Percentiles rank a stretch among this genome's conserved stretches.
These are phyloP conservation scores for Tetranychus piercei DNA, from an alignment of 2,888 invertebrate genomes.

Conservation along the genomic window DNA sequence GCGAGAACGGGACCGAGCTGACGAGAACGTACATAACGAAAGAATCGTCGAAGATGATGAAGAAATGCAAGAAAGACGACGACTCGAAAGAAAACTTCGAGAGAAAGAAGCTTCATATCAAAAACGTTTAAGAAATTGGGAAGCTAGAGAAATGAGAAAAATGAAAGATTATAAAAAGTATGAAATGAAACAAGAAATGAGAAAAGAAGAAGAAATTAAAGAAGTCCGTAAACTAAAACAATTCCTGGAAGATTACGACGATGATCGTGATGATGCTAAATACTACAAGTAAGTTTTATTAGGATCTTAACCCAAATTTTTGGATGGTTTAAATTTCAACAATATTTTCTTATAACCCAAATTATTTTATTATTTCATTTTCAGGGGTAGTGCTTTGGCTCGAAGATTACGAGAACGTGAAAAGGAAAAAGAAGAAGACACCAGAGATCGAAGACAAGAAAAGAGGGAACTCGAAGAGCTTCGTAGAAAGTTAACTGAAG, in stretches of 20 bases:
- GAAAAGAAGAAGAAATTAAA: constrained; percentile 62
- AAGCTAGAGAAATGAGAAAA: constrained; percentile 68
- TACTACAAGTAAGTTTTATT: constrained; percentile 48
- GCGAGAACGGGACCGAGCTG: constrained; percentile 30
- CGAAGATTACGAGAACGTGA: constrained; percentile 76
- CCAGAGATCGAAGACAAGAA: constrained; percentile 70
- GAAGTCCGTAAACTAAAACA: constrained; percentile 87
- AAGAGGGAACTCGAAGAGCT: constrained; percentile 70
- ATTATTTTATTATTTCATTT: constrained; percentile 19
- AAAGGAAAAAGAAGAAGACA: constrained; percentile 77
- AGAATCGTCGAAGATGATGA: constrained; percentile 37
- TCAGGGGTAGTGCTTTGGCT: constrained; percentile 63
- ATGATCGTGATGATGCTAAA: constrained; percentile 87
- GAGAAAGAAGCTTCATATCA: constrained; percentile 95
- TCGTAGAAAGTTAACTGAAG: constrained; percentile 46
- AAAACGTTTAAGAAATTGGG: constrained; percentile 50
- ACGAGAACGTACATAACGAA: constrained; percentile 7
- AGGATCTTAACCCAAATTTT: constrained; percentile 15
- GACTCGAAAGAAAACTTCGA: constrained; percentile 67
- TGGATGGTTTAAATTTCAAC: constrained; percentile 29
- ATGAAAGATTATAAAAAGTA: constrained; percentile 74
- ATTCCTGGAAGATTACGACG: constrained; percentile 97
- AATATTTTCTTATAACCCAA: constrained; percentile 11
- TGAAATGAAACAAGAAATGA: constrained; percentile 59
- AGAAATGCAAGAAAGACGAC: constrained; percentile 71